Conservation (phyloP, 2,888 invertebrate genomes). For the Apamea anceps region DNA sequence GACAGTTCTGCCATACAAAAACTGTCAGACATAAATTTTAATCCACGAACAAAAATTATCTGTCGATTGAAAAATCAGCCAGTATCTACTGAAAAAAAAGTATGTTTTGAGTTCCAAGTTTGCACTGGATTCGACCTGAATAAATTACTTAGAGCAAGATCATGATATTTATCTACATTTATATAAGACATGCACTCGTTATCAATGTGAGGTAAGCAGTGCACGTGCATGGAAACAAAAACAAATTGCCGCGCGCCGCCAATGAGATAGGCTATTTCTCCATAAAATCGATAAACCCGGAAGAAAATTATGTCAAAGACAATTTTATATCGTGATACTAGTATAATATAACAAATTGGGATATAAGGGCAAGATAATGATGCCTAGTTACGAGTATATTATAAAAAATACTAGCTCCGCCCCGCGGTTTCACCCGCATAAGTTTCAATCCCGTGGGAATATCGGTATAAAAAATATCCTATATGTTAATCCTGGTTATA, state of each 20-base stretch:
- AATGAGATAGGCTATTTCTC: not conserved
- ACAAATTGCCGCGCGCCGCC: conserved; percentile 2
- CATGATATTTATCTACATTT: conserved; percentile 31
- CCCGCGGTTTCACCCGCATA: too few relatives aligned
- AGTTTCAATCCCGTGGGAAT: too few relatives aligned
- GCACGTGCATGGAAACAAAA: conserved; percentile 41
- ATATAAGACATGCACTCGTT: conserved; percentile 38
- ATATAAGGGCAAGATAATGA: too few relatives aligned
- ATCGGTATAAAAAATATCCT: too few relatives aligned
- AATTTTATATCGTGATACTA: not conserved
- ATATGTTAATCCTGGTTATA: too few relatives aligned
- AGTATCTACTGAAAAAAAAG: not conserved
- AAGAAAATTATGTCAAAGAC: not conserved
- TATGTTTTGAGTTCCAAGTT: conserved; percentile 8
- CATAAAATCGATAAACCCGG: not conserved
- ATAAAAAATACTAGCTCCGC: too few relatives aligned
- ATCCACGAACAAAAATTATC: too few relatives aligned
- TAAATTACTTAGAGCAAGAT: conserved; percentile 20
- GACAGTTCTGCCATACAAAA: too few relatives aligned
- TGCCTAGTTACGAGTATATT: too few relatives aligned
- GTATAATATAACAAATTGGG: too few relatives aligned
- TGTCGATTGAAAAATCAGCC: too few relatives aligned
- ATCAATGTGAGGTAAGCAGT: conserved; percentile 38
- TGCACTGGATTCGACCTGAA: not conserved
- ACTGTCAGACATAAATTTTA: too few relatives aligned